Evolutionary conservation across 2,797 vertebrate species (phyloP).

Genomic region (Tadarida brasiliensis): DNA sequence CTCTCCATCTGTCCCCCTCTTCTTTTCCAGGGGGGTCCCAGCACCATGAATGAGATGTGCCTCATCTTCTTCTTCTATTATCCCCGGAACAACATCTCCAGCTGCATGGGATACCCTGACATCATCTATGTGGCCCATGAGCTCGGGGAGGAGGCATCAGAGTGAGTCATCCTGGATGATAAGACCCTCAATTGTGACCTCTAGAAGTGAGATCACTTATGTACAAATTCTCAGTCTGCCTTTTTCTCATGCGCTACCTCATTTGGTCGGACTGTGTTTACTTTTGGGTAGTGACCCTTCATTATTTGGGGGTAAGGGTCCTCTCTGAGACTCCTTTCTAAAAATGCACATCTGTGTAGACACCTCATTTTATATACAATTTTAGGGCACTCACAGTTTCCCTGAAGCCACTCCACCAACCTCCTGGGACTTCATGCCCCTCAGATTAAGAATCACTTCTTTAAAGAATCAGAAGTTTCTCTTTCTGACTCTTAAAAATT

Average conservation of each 20-base stretch:
- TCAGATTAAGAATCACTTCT: not conserved
- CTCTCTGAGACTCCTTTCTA: not conserved
- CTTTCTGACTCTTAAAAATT: not conserved
- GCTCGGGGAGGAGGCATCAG: conserved; percentile 82
- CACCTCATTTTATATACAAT: not conserved
- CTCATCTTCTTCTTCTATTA: conserved; percentile 87
- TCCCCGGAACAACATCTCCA: conserved; percentile 85
- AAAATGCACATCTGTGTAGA: not conserved
- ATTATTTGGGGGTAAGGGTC: not conserved
- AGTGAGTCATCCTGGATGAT: conserved; percentile 74
- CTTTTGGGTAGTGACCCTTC: not conserved
- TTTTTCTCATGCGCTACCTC: not conserved
- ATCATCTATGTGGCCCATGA: conserved; percentile 62
- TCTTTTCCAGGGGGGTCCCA: conserved; percentile 82
- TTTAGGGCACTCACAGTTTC: not conserved
- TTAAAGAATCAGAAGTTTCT: not conserved
- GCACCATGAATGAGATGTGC: conserved; percentile 87
- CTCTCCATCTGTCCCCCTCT: not conserved
- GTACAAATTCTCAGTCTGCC: not conserved
- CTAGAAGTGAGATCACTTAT: not conserved
- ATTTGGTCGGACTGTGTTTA: not conserved
- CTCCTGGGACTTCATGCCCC: not conserved
- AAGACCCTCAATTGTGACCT: not conserved
- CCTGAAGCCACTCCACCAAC: not conserved
- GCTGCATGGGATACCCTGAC: conserved; percentile 83